A percentile compares a stretch with the other conserved stretches of the same genome.
These are phyloP conservation scores for Otolemur garnettii DNA, from an alignment of 2,113 vertebrate genomes.

Conservation along the genomic window DNA sequence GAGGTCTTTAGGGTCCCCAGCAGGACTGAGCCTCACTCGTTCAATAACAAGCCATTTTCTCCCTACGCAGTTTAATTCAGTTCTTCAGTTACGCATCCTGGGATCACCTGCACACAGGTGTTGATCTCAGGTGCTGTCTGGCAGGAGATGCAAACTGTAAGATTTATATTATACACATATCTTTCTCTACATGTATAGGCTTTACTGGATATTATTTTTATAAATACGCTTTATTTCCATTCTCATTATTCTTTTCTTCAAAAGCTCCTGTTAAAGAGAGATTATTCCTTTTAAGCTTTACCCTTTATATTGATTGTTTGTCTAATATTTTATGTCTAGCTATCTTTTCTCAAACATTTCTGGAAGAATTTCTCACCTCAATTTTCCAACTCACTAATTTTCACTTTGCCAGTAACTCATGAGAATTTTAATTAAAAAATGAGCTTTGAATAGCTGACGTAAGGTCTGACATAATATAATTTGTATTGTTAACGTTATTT, in stretches of 20 bases:
- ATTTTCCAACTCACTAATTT: constrained; percentile 50
- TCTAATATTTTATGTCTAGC: not conserved
- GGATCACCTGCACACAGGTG: fast-evolving
- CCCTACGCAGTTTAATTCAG: fast-evolving
- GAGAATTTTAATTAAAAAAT: constrained; percentile 55
- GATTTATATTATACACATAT: not conserved
- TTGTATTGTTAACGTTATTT: constrained; percentile 30
- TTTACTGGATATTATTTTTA: not conserved
- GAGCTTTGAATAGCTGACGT: constrained; percentile 23
- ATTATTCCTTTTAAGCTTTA: not conserved
- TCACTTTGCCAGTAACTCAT: not conserved
- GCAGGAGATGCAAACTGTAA: not conserved
- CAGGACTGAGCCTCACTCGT: not conserved
- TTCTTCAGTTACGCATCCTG: not conserved
- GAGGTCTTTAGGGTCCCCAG: not conserved
- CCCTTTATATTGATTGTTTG: not conserved
- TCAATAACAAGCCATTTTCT: not conserved
- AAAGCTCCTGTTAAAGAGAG: not conserved
- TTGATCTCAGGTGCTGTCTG: not conserved
- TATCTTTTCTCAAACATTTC: not conserved
- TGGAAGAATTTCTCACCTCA: constrained; percentile 13
- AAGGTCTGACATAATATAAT: constrained; percentile 6
- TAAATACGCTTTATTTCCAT: not conserved
- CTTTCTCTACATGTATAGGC: not conserved
- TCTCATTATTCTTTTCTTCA: not conserved